Percentiles rank a stretch among this genome's conserved stretches.
Conservation (phyloP, 2,888 invertebrate species). For the Macrosoma leucophasiata region DNA sequence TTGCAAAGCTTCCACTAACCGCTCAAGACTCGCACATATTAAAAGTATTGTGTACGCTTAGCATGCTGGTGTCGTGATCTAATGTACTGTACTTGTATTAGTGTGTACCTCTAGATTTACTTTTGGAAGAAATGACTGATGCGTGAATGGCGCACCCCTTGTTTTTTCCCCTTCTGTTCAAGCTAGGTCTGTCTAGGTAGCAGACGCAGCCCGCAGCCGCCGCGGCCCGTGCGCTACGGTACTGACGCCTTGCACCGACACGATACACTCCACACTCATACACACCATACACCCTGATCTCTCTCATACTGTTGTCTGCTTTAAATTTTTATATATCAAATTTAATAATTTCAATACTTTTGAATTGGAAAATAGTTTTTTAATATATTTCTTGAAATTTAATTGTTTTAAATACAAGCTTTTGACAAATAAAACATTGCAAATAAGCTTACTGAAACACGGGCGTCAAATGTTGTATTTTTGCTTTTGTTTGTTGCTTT, state of each 20-base stretch:
- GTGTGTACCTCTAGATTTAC: conserved; percentile 23
- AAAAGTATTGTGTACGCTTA: conserved; percentile 3
- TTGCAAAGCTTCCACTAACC: too few relatives aligned
- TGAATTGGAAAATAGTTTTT: too few relatives aligned
- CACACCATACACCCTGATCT: conserved; percentile 23
- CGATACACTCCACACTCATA: conserved; percentile 22
- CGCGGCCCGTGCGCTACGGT: conserved; percentile 61
- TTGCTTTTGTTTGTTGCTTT: too few relatives aligned
- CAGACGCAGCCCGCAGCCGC: conserved; percentile 56
- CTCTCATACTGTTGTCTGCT: too few relatives aligned
- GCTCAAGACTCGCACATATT: too few relatives aligned
- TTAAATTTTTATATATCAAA: too few relatives aligned
- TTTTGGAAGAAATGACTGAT: conserved; percentile 72
- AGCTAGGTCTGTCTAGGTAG: conserved; percentile 77
- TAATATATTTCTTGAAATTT: too few relatives aligned
- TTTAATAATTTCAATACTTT: too few relatives aligned
- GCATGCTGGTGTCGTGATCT: conserved; percentile 14
- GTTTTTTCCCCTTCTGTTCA: conserved; percentile 74
- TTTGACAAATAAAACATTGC: too few relatives aligned
- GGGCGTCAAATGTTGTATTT: too few relatives aligned
- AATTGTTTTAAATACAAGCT: too few relatives aligned
- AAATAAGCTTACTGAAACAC: too few relatives aligned
- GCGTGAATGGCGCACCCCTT: conserved; percentile 69
- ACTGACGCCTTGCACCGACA: conserved; percentile 48
- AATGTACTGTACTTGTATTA: conserved; percentile 3